Evolutionary conservation across 2,113 vertebrate genomes (phyloP).

Genomic region (Amphiprion percula): DNA sequence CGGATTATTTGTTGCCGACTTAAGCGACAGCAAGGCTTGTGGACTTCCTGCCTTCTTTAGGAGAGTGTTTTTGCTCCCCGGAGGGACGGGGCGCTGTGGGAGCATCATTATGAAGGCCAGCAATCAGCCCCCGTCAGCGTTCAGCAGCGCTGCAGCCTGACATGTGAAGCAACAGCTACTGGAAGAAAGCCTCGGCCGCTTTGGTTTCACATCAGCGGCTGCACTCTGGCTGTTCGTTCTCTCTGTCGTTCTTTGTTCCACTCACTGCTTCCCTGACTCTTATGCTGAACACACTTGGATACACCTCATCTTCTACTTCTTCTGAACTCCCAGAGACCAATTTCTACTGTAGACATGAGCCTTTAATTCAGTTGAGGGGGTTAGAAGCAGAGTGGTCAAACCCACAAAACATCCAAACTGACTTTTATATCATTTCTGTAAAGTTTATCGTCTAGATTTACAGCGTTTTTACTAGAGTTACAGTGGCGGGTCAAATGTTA

Average conservation of each 20-base stretch:
- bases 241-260: constrained; percentile 46
- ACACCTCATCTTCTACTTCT: not conserved
- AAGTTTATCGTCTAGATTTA: too few species aligned
- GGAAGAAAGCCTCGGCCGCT: constrained; percentile 43
- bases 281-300: constrained; percentile 5
- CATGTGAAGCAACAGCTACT: constrained; percentile 71
- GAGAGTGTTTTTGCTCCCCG: constrained; percentile 61
- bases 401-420: too few species aligned
- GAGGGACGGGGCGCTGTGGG: constrained; percentile 58
- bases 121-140: constrained; percentile 65
- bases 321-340: not conserved
- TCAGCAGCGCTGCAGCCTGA: constrained; percentile 48
- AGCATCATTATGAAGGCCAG: constrained; percentile 52
- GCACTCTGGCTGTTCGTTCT: constrained; percentile 41
- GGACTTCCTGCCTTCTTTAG: constrained; percentile 69
- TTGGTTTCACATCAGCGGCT: constrained; percentile 53
- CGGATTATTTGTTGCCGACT: constrained; percentile 69
- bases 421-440: too few species aligned
- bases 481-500: too few species aligned
- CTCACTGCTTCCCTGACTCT: constrained; percentile 29
- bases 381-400: too few species aligned
- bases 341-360: too few species aligned
- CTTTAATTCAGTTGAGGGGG: too few species aligned
- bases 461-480: too few species aligned
- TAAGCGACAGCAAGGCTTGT: constrained; percentile 65